These are phyloP conservation scores for Apus apus DNA, from an alignment of 2,113 vertebrate genomes.

Conservation along the genomic window DNA sequence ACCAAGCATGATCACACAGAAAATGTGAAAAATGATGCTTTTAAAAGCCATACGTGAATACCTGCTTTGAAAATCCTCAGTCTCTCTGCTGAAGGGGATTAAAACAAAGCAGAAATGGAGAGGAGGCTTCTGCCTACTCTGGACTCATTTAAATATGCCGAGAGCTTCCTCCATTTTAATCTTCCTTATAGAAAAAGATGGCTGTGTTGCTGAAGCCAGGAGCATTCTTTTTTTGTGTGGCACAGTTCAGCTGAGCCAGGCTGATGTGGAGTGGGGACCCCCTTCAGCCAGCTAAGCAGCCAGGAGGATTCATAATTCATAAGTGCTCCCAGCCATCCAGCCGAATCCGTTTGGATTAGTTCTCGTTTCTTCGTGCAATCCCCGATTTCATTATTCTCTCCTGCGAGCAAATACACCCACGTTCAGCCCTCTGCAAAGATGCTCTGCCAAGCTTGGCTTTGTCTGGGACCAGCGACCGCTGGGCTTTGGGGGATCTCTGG, in stretches of 20 bases:
- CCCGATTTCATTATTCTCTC: slow-evolving; percentile 38
- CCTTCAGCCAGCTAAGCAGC: slow-evolving; percentile 73
- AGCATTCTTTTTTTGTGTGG: background rate
- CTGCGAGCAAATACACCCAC: slow-evolving; percentile 51
- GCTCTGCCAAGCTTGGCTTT: slow-evolving; percentile 28
- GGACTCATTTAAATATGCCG: slow-evolving; percentile 73
- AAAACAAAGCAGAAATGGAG: background rate
- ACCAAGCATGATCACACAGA: fast-evolving
- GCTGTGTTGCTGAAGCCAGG: slow-evolving; percentile 65
- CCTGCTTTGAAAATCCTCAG: background rate
- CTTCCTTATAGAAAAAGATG: slow-evolving; percentile 70
- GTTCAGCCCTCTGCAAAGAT: slow-evolving; percentile 27
- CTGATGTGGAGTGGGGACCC: slow-evolving; percentile 79
- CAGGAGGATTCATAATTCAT: slow-evolving; percentile 80
- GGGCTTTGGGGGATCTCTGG: slow-evolving; percentile 1
- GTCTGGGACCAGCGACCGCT: slow-evolving; percentile 16
- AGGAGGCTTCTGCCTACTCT: slow-evolving; percentile 43
- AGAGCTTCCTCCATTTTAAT: slow-evolving; percentile 83
- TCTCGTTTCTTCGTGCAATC: slow-evolving; percentile 39
- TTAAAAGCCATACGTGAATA: background rate
- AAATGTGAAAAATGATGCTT: background rate
- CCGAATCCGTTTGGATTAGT: slow-evolving; percentile 27
- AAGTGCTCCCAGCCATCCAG: slow-evolving; percentile 37
- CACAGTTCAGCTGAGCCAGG: slow-evolving; percentile 68
- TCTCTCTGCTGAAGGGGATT: background rate